phyloP scores from a whole-genome alignment of 1,140 invertebrate species.

The Gryon sp. region DNA sequence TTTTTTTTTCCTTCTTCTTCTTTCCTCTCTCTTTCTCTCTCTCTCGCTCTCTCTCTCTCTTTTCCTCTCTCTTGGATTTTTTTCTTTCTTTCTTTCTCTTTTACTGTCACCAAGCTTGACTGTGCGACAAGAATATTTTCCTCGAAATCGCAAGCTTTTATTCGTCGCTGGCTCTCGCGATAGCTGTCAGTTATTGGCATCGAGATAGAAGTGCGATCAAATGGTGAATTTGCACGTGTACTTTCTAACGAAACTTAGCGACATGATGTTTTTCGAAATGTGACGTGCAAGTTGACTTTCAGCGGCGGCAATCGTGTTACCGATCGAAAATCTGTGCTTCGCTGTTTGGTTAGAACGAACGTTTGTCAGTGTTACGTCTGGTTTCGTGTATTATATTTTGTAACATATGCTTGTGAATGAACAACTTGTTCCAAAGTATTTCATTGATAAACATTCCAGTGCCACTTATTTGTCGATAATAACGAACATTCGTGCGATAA shows the following conservation, averaged over 20 bases:
- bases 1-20: background rate
- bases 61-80: too few relatives aligned
- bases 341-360: background rate
- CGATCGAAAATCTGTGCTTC: background rate
- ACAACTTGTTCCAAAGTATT: slow-evolving; percentile 16
- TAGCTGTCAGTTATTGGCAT: slow-evolving; percentile 9
- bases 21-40: too few relatives aligned
- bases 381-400: slow-evolving; percentile 9
- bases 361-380: background rate
- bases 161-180: background rate
- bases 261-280: background rate
- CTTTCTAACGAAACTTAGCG: background rate
- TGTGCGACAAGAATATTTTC: background rate
- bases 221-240: slow-evolving; percentile 1
- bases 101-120: background rate
- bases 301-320: too few relatives aligned
- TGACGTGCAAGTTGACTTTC: background rate
- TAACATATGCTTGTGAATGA: slow-evolving; percentile 44
- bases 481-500: too few relatives aligned
- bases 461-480: background rate
- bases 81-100: too few relatives aligned
- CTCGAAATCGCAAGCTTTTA: too few relatives aligned
- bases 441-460: slow-evolving; percentile 33
- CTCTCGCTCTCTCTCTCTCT: too few relatives aligned
- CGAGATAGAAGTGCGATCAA: too few relatives aligned